Evolutionary conservation across 2,113 vertebrate species (phyloP).

Genomic region (Dolichotis patagonum): DNA sequence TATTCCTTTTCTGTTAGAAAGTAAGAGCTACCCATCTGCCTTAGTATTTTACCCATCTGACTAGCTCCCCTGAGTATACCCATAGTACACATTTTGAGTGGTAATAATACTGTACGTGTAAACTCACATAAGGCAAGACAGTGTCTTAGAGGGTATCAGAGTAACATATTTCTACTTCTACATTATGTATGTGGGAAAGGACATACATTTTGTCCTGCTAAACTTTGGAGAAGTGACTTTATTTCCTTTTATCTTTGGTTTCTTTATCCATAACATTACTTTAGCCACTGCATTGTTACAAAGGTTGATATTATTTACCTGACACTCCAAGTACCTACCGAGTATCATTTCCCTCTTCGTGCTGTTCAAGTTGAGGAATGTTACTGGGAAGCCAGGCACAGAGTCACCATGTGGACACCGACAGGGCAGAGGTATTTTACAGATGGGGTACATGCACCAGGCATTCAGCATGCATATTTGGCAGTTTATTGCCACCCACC

Average conservation of each 20-base stretch:
- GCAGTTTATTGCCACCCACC: background rate
- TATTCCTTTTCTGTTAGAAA: background rate
- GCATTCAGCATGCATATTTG: background rate
- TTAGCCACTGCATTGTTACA: background rate
- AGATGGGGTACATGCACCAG: background rate
- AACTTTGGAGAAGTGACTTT: conserved; percentile 20
- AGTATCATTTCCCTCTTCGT: background rate
- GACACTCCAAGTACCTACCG: background rate
- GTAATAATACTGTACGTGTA: background rate
- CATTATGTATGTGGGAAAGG: background rate
- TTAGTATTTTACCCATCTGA: background rate
- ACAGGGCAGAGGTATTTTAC: background rate
- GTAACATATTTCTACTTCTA: background rate
- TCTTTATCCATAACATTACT: conserved; percentile 12
- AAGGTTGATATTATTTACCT: background rate
- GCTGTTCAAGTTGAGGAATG: background rate
- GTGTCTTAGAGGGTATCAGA: background rate
- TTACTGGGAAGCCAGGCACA: background rate
- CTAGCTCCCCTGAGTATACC: background rate
- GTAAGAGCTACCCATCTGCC: background rate
- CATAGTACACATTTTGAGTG: background rate
- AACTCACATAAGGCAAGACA: conserved; percentile 10
- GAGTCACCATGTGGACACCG: rapidly evolving
- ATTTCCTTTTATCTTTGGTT: conserved; percentile 25
- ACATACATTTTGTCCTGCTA: background rate